Base-by-base conservation (phyloP, 1,140 invertebrate genomes). In the Drosophila santomea region DNA sequence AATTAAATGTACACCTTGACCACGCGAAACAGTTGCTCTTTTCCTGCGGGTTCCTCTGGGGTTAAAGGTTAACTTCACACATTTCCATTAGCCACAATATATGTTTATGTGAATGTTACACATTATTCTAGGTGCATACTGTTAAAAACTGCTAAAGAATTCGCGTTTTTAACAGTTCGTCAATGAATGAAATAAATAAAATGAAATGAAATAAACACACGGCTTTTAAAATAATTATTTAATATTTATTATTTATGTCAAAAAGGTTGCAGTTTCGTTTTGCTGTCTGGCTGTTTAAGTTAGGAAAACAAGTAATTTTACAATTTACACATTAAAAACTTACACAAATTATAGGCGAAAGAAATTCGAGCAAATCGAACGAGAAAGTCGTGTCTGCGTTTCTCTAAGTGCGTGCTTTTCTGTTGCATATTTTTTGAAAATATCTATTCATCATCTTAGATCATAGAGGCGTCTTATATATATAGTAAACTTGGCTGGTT, bases 281-380 rank as follows among this genome's bases (percentile, higher is more conserved):
- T 73, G 60, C 25, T 83, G 72, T 66, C 78, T 86, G 74, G 71
- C 64, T 67, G 74, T 86, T 78, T 88, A 63, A 67, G 56, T 88
- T 80, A 89, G 72, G 82, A 81, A 80, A 88, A 88, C 73, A 89
- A 74, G 55, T 88, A 89, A 89, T 89, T 89, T 72, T 84, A 89
- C 84, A 89, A 89, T 89, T 89, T 89, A 89, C 80, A 89, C 69
- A 84, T 77, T 86, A 88, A 74, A 88, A 88, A 56, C 52, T 78
- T 72, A 88, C 38, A 62, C 68, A 72, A 52, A 64, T 11, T 67
- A 85, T 56, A 48, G 44, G 56, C 69, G 50, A 39, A 39, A 74
- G 32, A 62, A 50, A 43, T 17, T 51, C 54, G 12, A 25, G 23
- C 20, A 45, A 63, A 45, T 54, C 68, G 52, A 48, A 59, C 76